Conservation (phyloP, 2,797 vertebrate genomes). For the Chelidonichthys spinosus region DNA sequence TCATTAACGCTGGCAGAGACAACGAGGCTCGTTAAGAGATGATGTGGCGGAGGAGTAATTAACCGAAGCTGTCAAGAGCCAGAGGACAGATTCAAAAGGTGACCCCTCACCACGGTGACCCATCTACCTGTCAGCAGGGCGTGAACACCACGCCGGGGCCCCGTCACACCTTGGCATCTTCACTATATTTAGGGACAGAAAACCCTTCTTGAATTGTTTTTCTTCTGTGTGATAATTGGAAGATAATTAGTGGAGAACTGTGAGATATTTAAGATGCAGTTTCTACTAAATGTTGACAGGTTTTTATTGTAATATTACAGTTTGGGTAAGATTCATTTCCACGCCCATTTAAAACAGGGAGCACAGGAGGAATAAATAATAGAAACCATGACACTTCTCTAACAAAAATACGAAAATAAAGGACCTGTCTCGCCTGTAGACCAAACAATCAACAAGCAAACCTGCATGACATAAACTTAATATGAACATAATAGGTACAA, state of each 20-base stretch:
- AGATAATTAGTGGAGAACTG: background rate
- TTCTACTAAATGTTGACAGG: background rate
- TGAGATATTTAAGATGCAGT: background rate
- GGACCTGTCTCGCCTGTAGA: background rate
- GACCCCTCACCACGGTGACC: background rate
- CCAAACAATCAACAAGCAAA: background rate
- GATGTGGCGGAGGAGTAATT: constrained; percentile 62
- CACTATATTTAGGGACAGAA: background rate
- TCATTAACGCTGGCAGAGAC: constrained; percentile 63
- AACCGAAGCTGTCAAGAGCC: constrained; percentile 13
- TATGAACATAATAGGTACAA: too few species aligned
- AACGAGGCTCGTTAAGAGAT: constrained; percentile 58
- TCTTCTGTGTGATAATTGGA: background rate
- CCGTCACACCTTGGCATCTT: background rate
- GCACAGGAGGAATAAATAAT: too few species aligned
- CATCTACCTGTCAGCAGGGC: constrained; percentile 27
- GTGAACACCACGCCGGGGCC: background rate
- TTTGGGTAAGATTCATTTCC: too few species aligned
- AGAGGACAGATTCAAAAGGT: too few species aligned
- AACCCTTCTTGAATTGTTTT: background rate
- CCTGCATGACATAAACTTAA: background rate
- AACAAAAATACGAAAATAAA: too few species aligned
- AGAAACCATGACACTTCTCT: too few species aligned
- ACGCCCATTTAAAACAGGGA: too few species aligned
- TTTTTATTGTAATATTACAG: background rate